Base-by-base conservation (phyloP, 2,797 vertebrate species). In the Diplodus sargus region DNA sequence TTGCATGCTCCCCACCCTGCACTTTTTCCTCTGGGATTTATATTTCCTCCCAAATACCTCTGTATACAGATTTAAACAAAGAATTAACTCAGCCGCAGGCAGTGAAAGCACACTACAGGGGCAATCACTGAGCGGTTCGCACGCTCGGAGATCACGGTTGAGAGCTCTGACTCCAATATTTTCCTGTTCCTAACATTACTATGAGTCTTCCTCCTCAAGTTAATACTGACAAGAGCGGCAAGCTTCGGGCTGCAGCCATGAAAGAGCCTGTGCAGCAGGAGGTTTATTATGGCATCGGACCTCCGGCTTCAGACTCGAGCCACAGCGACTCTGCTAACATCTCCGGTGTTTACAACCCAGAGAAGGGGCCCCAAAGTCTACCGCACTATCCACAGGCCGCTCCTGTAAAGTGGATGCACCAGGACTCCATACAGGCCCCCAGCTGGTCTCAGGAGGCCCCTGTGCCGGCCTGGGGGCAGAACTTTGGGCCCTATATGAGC, bases 141-240 rank as follows among this genome's bases (percentile, higher is more conserved):
- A 82, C 49, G 20, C 75, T 77, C 70, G 54, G 22, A 71, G 20
- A 77, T 81, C 69, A 57, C 78, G 34, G 58, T 61, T 71, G 48
- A 82, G 74, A 71, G 66, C 72, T 51, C 53, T 4, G 42, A 54
- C 82, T 63, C 51, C 30, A 51, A 45, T 16, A 20, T 79, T 70
- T 69, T 74, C n/a, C 45, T 42, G 76, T 39, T 39, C 11, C 10
- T 59, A 58, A 59, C 71, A 77, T 85, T 91, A 97, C 86, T 91
- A 98, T 99, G 98, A 98, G 97, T 96, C 95, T 97, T 90, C 97
- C 97, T 90, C 94, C 97, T 93, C 97, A 97, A 93, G 95, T 95
- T 85, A 96, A 94, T 88, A 90, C 92, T 86, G 97, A 96, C 90
- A 96, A 97, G 91, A 83, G 93, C 60, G 94, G 93, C 56, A 98